Conservation (phyloP, 1,140 invertebrate species). For the Drosophila kanapiae region DNA sequence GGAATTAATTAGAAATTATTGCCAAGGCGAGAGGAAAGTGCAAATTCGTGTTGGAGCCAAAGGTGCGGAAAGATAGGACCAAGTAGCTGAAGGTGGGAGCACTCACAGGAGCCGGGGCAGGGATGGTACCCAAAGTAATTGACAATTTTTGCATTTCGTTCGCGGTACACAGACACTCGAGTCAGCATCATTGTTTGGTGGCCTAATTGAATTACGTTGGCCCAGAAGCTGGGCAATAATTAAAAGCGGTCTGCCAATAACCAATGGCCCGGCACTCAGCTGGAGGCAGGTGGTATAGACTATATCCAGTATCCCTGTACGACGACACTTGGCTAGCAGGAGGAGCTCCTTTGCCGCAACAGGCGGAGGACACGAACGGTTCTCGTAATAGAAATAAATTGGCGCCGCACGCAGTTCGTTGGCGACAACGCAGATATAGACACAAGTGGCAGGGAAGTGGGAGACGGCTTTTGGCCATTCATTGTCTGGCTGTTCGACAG, state of each 20-base stretch:
- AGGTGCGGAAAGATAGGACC: slow-evolving; percentile 4
- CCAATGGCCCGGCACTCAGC: slow-evolving; percentile 68
- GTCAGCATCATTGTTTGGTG: slow-evolving; percentile 62
- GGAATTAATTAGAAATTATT: slow-evolving; percentile 66
- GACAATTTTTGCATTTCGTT: slow-evolving; percentile 57
- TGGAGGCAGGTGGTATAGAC: slow-evolving; percentile 51
- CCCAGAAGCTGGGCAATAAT: slow-evolving; percentile 57
- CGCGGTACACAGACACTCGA: slow-evolving; percentile 21
- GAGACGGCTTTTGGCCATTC: slow-evolving; percentile 35
- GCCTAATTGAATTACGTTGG: slow-evolving; percentile 73
- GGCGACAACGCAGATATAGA: slow-evolving; percentile 56
- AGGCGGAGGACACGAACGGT: slow-evolving; percentile 31
- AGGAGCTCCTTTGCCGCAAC: slow-evolving; percentile 35
- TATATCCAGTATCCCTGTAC: slow-evolving; percentile 13
- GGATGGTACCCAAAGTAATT: slow-evolving; percentile 46
- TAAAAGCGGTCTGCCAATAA: slow-evolving; percentile 77
- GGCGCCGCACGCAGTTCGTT: slow-evolving; percentile 68
- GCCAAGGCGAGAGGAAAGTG: slow-evolving; percentile 41
- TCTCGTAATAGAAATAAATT: slow-evolving; percentile 76
- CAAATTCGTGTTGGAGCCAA: slow-evolving; percentile 38
- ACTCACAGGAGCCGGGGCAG: not conserved
- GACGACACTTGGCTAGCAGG: not conserved
- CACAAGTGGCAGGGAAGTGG: slow-evolving; percentile 19
- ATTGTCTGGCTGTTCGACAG: slow-evolving; percentile 58
- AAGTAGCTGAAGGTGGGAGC: not conserved